These are phyloP conservation scores for Litoditis marina DNA, from an alignment of 2,888 invertebrate genomes.

Conservation along the genomic window DNA sequence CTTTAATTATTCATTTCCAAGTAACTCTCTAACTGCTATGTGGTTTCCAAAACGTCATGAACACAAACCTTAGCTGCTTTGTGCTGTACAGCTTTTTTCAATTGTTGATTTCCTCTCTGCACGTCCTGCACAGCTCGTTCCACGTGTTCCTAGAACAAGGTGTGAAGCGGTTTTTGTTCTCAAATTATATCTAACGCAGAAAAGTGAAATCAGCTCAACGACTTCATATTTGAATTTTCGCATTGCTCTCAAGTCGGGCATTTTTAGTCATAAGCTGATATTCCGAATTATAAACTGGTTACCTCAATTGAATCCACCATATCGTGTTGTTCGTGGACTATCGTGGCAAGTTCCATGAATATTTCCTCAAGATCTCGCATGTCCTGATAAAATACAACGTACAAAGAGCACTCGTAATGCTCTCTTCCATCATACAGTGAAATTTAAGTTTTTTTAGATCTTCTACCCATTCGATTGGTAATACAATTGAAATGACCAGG, in stretches of 20 bases:
- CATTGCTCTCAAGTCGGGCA: not conserved
- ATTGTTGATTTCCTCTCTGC: conserved; percentile 47
- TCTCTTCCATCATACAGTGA: no score
- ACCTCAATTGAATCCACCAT: conserved; percentile 54
- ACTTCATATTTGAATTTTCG: no score
- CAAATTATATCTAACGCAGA: not conserved
- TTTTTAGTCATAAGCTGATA: not conserved
- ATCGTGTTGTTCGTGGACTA: conserved; percentile 58
- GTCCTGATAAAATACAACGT: conserved; percentile 39
- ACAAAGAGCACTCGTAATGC: not conserved
- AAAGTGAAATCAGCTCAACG: not conserved
- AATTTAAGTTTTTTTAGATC: no score
- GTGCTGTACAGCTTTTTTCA: conserved; percentile 51
- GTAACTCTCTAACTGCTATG: not conserved
- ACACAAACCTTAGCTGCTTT: conserved; percentile 45
- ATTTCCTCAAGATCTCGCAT: conserved; percentile 55
- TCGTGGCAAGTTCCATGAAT: conserved; percentile 45
- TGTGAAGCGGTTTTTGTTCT: no score
- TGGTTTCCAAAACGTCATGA: not conserved
- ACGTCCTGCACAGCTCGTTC: conserved; percentile 49
- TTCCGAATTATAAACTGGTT: not conserved
- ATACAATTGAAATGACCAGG: no score
- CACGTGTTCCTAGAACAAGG: conserved; percentile 55
- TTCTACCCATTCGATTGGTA: no score
- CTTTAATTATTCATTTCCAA: not conserved